phyloP scores from a whole-genome alignment of 2,888 invertebrate genomes.

The Conomelus anceps region DNA sequence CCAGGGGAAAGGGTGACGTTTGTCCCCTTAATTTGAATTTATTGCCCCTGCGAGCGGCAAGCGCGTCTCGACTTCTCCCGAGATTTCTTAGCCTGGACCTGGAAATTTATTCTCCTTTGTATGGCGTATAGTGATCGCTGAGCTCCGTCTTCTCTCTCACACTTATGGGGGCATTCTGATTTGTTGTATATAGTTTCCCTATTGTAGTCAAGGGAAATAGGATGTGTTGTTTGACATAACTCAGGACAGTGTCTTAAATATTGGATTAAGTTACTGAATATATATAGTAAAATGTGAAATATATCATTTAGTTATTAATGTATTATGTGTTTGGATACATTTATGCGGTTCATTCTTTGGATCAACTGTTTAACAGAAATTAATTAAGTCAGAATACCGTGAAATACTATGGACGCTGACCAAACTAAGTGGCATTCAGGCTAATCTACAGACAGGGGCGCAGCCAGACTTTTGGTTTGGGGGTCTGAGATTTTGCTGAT shows the following conservation, averaged over 20 bases:
- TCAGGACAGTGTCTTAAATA: background rate
- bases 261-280: background rate
- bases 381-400: too few relatives aligned
- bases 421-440: too few relatives aligned
- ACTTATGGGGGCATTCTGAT: background rate
- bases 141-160: background rate
- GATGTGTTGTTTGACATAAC: background rate
- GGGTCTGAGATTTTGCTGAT: too few relatives aligned
- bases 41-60: slow-evolving; percentile 1
- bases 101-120: background rate
- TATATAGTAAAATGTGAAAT: too few relatives aligned
- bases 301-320: too few relatives aligned
- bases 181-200: background rate
- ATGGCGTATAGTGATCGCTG: background rate
- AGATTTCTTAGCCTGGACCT: background rate
- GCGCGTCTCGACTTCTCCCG: background rate
- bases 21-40: slow-evolving; percentile 11
- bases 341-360: too few relatives aligned
- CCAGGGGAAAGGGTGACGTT: background rate
- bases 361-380: too few relatives aligned
- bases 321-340: too few relatives aligned
- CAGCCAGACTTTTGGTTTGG: too few relatives aligned
- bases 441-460: too few relatives aligned
- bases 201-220: background rate
- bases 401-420: too few relatives aligned